Percentiles rank a stretch among this genome's conserved stretches.
Conservation (phyloP, 2,797 vertebrate genomes). For the Onychomys torridus region DNA sequence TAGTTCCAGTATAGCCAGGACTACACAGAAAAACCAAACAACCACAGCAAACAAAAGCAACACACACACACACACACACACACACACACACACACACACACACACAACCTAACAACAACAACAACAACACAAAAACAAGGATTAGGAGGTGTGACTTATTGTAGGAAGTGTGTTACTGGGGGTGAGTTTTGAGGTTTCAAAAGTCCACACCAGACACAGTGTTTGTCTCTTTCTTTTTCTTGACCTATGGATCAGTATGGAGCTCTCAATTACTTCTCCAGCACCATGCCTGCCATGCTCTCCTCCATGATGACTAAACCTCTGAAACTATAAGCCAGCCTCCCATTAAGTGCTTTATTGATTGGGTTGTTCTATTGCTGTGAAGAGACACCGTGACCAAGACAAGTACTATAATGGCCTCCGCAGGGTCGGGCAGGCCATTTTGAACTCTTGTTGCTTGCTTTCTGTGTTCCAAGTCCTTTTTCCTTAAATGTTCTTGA, state of each 20-base stretch:
- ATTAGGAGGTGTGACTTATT: background rate
- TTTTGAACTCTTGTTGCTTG: background rate
- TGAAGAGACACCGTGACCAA: too few species aligned
- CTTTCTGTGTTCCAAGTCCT: background rate
- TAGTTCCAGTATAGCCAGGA: too few species aligned
- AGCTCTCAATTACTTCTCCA: background rate
- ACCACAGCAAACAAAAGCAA: too few species aligned
- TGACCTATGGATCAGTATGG: background rate
- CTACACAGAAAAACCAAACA: too few species aligned
- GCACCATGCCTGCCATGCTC: background rate
- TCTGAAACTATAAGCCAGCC: background rate
- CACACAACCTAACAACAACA: too few species aligned
- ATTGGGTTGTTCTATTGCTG: too few species aligned
- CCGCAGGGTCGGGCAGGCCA: background rate
- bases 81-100: too few species aligned
- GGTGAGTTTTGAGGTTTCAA: background rate
- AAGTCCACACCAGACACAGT: background rate
- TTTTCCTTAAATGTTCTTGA: too few species aligned
- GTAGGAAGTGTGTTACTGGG: background rate
- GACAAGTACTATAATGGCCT: accelerated
- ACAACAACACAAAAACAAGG: background rate
- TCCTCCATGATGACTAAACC: background rate
- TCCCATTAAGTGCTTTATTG: background rate
- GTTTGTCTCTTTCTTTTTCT: background rate
- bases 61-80: too few species aligned